Evolutionary conservation across 1,140 invertebrate species (phyloP).

Genomic region (Lineus longissimus): DNA sequence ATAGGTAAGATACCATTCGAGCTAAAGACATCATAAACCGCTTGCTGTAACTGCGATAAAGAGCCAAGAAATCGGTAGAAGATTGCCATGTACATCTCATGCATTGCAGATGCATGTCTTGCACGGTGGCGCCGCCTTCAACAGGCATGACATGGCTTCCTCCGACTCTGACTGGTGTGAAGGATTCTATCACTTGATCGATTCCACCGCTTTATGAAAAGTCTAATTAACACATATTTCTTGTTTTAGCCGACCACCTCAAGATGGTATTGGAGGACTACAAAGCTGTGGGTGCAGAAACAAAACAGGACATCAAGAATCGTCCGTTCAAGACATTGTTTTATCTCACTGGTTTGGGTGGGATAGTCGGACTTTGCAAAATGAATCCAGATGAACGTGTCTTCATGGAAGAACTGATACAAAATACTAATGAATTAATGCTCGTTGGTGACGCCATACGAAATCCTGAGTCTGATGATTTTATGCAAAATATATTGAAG

Average conservation of each 20-base stretch:
- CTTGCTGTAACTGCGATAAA: neutral
- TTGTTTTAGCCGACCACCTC: slow-evolving; percentile 37
- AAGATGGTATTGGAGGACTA: slow-evolving; percentile 50
- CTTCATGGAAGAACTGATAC: slow-evolving; percentile 61
- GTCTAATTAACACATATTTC: slow-evolving; percentile 6
- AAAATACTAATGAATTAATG: slow-evolving; percentile 62
- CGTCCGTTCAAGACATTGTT: slow-evolving; percentile 44
- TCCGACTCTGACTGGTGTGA: neutral
- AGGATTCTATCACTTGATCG: neutral
- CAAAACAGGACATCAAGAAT: slow-evolving; percentile 39
- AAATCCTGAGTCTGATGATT: slow-evolving; percentile 64
- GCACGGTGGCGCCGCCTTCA: too few relatives aligned
- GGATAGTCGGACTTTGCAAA: slow-evolving; percentile 30
- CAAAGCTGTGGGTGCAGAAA: slow-evolving; percentile 50
- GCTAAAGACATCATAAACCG: neutral
- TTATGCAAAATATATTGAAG: slow-evolving; percentile 63
- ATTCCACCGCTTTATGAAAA: neutral
- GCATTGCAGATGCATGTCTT: neutral
- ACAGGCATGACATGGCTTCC: too few relatives aligned
- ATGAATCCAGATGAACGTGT: slow-evolving; percentile 65
- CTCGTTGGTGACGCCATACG: slow-evolving; percentile 63
- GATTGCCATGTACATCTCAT: neutral
- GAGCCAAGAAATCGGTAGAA: neutral
- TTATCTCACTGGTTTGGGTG: slow-evolving; percentile 31
- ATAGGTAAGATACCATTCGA: slow-evolving; percentile 18